Evolutionary conservation across 1,140 invertebrate genomes (phyloP), one percentile per base, ranked within the genome.

Genomic region (Drosophila elegans): DNA sequence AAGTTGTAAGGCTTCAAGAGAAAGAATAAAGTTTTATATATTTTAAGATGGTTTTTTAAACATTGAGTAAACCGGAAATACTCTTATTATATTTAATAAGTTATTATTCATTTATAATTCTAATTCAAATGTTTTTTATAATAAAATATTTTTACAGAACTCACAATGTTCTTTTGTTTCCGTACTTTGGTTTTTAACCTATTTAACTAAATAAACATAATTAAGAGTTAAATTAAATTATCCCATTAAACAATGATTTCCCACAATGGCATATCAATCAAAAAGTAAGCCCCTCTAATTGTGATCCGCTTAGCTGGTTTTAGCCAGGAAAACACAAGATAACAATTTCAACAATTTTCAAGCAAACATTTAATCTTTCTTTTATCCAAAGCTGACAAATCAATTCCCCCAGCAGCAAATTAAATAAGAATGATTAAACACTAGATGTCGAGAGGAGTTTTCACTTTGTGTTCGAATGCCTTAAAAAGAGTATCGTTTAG

Each of bases 401-500:
- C 68, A 72, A 72, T 72, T 34, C 46, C 41, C 52, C 25, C 11
- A 48, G 41, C 42, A 48, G 41, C 42, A 48, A 71, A 71, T 57
- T 71, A 71, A 71, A 71, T 9, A 71, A 71, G 68, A 72, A 72
- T 57, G 51, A 46, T 68, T 53, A 53, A 44, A 60, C 54, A 59
- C 38, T 34, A 32, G 4, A 9, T 25, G 2, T n/a, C n/a, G 2
- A 45, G 13, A 38, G 29, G 11, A 57, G 52, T 72, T 72, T 72
- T 72, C 68, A 72, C 68, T 72, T 57, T 57, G 44, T 72, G 52
- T 57, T 42, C 48, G 52, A 49, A 5, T 41, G 68, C 68, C 68
- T 48, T 71, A 57, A 48, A 71, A 11, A 71, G 68, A 71, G 51
- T 41, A 71, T 57, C 52, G 67, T 72, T 72, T 71, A 72, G 66